A percentile compares a stretch with the other conserved stretches of the same genome.
Evolutionary conservation across 2,113 vertebrate species (phyloP).

Genomic region (Prionailurus viverrinus): DNA sequence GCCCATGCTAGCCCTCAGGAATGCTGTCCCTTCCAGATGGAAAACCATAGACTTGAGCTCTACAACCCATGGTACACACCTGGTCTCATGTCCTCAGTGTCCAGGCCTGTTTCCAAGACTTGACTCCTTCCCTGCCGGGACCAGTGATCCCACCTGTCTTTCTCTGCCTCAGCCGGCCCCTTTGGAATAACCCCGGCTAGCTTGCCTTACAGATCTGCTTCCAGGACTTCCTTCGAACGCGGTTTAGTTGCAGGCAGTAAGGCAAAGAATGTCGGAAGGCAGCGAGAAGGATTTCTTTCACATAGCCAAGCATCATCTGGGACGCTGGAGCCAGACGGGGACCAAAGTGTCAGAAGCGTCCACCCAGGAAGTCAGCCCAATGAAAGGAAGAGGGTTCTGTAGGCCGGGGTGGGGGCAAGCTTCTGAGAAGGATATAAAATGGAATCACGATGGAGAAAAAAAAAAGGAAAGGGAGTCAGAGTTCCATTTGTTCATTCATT

Average conservation of each 20-base stretch:
- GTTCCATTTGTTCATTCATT: neutral
- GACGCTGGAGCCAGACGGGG: no score
- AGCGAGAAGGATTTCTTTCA: neutral
- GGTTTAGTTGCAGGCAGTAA: neutral
- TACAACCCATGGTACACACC: fast-evolving
- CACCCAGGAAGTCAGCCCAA: neutral
- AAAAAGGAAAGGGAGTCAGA: no score
- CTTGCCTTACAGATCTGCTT: neutral
- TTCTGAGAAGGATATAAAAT: neutral
- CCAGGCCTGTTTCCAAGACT: neutral
- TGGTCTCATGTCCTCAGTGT: no score
- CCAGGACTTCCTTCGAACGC: neutral
- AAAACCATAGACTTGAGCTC: neutral
- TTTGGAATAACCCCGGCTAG: neutral
- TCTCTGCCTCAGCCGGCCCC: neutral
- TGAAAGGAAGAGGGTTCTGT: neutral
- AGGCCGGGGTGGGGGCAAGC: neutral
- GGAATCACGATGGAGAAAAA: no score
- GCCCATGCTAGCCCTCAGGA: fast-evolving
- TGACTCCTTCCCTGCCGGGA: neutral
- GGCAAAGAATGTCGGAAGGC: neutral
- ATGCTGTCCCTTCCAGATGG: neutral
- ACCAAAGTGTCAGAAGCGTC: neutral
- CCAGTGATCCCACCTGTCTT: neutral
- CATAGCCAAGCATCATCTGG: neutral